phyloP scores from a whole-genome alignment of 1,140 invertebrate genomes.

The Papilio aristodemus region DNA sequence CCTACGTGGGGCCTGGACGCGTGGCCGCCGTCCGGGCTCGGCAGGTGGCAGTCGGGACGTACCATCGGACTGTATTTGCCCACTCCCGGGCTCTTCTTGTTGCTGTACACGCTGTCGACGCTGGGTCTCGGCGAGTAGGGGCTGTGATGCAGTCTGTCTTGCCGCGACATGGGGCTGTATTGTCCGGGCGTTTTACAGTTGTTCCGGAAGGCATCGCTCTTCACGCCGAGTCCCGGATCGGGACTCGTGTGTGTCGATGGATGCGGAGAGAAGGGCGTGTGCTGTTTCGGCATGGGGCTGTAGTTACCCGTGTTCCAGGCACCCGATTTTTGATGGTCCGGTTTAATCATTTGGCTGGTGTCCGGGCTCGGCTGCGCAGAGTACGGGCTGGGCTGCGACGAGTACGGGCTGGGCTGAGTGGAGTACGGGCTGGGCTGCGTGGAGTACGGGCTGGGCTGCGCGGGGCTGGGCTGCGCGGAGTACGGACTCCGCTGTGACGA shows the following conservation, averaged over 20 bases:
- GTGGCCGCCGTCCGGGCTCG: conserved; percentile 65
- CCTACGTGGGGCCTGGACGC: conserved; percentile 42
- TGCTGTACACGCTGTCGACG: conserved; percentile 59
- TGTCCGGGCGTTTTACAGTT: conserved; percentile 67
- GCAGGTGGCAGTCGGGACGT: conserved; percentile 62
- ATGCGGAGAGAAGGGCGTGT: conserved; percentile 69
- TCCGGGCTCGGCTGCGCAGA: conserved; percentile 77
- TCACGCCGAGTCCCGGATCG: conserved; percentile 62
- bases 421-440: conserved; percentile 77
- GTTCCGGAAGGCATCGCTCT: conserved; percentile 53
- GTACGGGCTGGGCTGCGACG: conserved; percentile 75
- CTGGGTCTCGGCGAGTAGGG: conserved; percentile 70
- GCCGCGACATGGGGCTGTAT: conserved; percentile 69
- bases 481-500: conserved; percentile 74
- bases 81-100: conserved; percentile 65
- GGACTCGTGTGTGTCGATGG: conserved; percentile 67
- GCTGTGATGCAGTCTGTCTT: conserved; percentile 63
- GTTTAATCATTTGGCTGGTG: conserved; percentile 71
- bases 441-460: conserved; percentile 73
- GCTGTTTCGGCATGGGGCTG: conserved; percentile 75
- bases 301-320: conserved; percentile 72
- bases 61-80: conserved; percentile 74
- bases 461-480: conserved; percentile 77
- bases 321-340: conserved; percentile 63
- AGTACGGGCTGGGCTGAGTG: conserved; percentile 75